Evolutionary conservation across 1,140 invertebrate genomes (phyloP).

Genomic region (Bradynema listronoti): DNA sequence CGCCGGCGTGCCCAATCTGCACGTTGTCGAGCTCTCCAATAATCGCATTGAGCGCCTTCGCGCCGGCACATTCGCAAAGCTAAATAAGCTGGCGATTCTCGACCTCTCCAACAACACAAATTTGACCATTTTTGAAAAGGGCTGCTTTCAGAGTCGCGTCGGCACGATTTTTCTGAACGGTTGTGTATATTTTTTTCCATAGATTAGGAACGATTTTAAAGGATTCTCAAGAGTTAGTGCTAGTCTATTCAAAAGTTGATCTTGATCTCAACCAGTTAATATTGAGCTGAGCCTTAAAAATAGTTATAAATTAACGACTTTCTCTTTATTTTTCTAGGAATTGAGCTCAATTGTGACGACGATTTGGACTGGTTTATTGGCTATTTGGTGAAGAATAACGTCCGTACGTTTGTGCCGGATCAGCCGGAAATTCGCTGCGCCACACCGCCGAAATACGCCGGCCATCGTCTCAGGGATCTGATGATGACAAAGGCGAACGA

Average conservation of each 20-base stretch:
- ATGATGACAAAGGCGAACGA: constrained; percentile 56
- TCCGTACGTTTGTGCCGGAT: constrained; percentile 51
- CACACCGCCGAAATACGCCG: constrained; percentile 31
- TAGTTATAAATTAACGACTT: no score
- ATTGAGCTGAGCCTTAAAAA: no score
- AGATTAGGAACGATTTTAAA: no score
- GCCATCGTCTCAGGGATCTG: constrained; percentile 47
- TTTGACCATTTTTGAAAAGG: constrained; percentile 36
- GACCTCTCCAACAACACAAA: constrained; percentile 49
- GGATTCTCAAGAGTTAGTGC: no score
- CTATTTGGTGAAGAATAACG: constrained; percentile 48
- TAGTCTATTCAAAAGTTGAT: no score
- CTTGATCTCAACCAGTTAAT: no score
- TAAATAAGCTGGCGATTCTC: constrained; percentile 41
- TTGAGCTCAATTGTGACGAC: constrained; percentile 48
- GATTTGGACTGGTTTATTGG: constrained; percentile 52
- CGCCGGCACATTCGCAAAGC: constrained; percentile 39
- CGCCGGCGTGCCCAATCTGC: constrained; percentile 36
- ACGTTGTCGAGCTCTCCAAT: constrained; percentile 38
- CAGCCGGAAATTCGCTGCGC: constrained; percentile 48
- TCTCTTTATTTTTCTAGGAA: constrained; percentile 40
- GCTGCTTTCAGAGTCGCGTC: constrained; percentile 40
- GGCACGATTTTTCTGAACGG: constrained; percentile 52
- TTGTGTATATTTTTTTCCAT: constrained; percentile 12
- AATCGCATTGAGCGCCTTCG: constrained; percentile 37